These are phyloP conservation scores for Cisticola juncidis DNA, from an alignment of 2,113 vertebrate species.

Conservation along the genomic window DNA sequence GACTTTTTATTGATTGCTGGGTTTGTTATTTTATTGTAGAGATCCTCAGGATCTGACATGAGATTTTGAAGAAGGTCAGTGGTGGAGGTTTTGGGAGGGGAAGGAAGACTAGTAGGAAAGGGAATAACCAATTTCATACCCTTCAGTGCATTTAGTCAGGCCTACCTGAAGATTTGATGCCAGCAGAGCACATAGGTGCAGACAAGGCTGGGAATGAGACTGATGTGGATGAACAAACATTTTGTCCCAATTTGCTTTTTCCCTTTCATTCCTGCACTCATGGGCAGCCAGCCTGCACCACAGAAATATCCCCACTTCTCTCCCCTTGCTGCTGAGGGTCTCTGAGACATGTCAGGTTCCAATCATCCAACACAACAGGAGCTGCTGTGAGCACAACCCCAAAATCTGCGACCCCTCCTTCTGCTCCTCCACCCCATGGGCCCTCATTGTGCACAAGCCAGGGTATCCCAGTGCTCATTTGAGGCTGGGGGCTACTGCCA, in stretches of 20 bases:
- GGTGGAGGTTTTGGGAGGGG: not conserved
- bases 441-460: not conserved
- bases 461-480: not conserved
- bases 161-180: not conserved
- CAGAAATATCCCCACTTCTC: not conserved
- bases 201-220: not conserved
- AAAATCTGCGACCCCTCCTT: not conserved
- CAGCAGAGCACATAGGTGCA: not conserved
- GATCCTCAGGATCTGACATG: not conserved
- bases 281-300: rapidly evolving
- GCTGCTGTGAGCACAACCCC: not conserved
- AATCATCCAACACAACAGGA: not conserved
- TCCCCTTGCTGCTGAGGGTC: not conserved
- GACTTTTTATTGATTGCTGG: not conserved
- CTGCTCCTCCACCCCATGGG: rapidly evolving
- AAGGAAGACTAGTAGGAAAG: not conserved
- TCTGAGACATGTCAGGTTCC: rapidly evolving
- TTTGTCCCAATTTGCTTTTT: not conserved
- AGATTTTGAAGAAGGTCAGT: not conserved
- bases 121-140: not conserved
- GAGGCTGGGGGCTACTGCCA: not conserved
- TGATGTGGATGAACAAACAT: not conserved
- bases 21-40: not conserved
- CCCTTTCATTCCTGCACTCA: not conserved
- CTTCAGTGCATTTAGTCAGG: not conserved